Evolutionary conservation across 2,797 vertebrate species (phyloP).

Genomic region (Orestias chungarensis): DNA sequence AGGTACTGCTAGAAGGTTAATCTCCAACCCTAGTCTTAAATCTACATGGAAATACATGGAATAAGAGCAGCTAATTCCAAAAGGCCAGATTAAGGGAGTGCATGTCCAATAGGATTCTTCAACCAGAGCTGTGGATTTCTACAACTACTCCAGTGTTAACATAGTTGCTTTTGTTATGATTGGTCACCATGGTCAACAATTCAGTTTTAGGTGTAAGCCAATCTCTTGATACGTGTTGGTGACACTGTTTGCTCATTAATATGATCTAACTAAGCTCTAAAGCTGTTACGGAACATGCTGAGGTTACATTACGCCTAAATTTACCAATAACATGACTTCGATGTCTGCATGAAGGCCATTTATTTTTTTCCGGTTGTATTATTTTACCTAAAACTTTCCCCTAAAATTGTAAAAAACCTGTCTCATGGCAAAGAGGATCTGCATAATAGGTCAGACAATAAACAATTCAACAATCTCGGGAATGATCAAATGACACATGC

Average conservation of each 20-base stretch:
- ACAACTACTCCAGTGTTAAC: neutral
- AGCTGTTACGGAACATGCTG: neutral
- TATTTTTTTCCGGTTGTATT: too few species aligned
- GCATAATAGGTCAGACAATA: too few species aligned
- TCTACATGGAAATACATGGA: too few species aligned
- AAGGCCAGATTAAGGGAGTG: neutral
- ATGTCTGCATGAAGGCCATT: too few species aligned
- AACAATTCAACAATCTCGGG: too few species aligned
- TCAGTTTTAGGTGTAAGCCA: neutral
- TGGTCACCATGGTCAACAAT: neutral
- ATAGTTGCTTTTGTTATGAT: neutral
- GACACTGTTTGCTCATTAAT: neutral
- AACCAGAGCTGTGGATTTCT: neutral
- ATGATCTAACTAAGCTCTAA: neutral
- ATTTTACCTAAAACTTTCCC: too few species aligned
- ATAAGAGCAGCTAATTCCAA: neutral
- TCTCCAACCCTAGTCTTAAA: too few species aligned
- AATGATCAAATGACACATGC: too few species aligned
- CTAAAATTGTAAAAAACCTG: too few species aligned
- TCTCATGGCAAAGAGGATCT: too few species aligned
- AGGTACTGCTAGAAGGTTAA: too few species aligned
- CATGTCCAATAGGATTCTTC: neutral
- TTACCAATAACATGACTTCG: neutral
- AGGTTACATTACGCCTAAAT: neutral
- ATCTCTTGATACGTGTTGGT: neutral